Evolutionary conservation across 1,140 invertebrate species (phyloP), one percentile per base, ranked within the genome.

Genomic region (Ephestia elutella): DNA sequence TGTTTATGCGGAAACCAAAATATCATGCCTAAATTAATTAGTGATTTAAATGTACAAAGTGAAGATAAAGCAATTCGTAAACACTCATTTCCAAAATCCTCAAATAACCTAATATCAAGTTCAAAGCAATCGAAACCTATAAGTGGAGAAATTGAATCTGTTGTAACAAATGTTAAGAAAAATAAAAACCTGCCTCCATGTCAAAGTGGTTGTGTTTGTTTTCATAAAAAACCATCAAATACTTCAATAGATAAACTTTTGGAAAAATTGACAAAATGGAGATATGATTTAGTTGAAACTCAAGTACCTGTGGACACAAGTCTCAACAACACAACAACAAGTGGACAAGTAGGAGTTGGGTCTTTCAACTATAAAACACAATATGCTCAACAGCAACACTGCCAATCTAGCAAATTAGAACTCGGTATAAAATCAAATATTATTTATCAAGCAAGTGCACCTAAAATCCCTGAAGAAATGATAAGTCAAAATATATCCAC

Each of bases 201-300:
- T 54, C 58, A 59, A 17, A 78, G 59, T 38, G 59, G 71, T 13
- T 78, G 79, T 60, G 60, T 59, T 49, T 86, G 85, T 72, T 85
- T 86, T 49, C 67, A 87, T 67, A 82, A 81, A 71, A 55, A 65
- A 25, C 82, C 85, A 21, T 86, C 85, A 48, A 82, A 73, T 54
- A 77, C 73, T 13, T 87, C 85, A 8, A 71, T 87, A 35, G 70
- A 87, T 63, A 77, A 71, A 49, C 59, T 85, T 28, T 67, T 87
- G 50, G 68, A 75, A 54, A 74, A 59, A 19, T 71, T 86, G 54
- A 62, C 65, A 32, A 78, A 70, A 58, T 79, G 74, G 70, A 78
- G 75, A 60, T 62, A 54, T 57, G 63, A 70, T 32, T 65, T 63
- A 44, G 56, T n/a, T 25, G 11, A 10, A 8, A 21, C 20, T 11